Evolutionary conservation across 2,797 vertebrate genomes (phyloP).

Genomic region (Chrosomus eos): DNA sequence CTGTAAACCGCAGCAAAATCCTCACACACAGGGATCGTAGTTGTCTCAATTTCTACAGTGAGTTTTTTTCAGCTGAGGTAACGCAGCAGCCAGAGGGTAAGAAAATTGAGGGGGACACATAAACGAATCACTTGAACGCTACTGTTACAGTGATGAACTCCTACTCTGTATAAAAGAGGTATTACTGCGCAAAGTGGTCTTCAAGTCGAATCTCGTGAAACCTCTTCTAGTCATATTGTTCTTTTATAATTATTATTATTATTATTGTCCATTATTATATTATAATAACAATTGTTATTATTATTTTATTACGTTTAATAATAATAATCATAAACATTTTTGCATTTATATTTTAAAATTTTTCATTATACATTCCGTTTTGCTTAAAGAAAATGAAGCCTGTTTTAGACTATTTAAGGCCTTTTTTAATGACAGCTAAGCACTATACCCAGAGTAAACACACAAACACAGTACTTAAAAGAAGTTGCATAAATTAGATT

Average conservation of each 20-base stretch:
- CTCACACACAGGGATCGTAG: conserved; percentile 74
- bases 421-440: background rate
- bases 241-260: background rate
- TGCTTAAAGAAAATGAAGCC: background rate
- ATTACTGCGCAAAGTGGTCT: background rate
- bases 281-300: background rate
- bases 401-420: background rate
- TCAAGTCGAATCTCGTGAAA: background rate
- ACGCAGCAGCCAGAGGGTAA: conserved; percentile 50
- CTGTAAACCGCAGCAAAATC: conserved; percentile 77
- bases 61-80: conserved; percentile 65
- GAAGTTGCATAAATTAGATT: background rate
- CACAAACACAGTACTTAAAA: background rate
- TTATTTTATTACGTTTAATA: background rate
- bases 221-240: too few species aligned
- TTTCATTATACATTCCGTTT: background rate
- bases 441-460: background rate
- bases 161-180: background rate
- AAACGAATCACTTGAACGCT: background rate
- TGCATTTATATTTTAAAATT: background rate
- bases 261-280: background rate
- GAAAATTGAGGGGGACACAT: conserved; percentile 14
- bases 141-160: background rate
- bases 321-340: background rate
- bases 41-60: conserved; percentile 82